These are phyloP conservation scores for Sycophila texana DNA, from an alignment of 2,888 invertebrate species.

Conservation along the genomic window DNA sequence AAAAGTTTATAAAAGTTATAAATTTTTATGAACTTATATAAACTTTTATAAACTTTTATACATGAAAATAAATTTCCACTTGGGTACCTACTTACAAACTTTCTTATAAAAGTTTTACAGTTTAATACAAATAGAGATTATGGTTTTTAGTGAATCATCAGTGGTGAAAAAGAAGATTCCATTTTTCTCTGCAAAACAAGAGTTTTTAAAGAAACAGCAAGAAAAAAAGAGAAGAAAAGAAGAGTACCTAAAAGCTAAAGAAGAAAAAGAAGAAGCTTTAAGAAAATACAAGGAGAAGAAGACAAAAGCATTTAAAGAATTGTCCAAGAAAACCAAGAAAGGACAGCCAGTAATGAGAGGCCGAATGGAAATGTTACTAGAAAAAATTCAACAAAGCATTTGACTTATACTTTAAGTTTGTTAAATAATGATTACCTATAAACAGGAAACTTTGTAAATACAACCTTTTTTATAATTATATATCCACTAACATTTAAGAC, in stretches of 20 bases:
- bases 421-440: not conserved
- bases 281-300: conserved; percentile 84
- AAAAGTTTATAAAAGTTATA: too few species aligned
- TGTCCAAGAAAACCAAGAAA: conserved; percentile 86
- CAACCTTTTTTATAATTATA: conserved; percentile 14
- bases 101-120: not conserved
- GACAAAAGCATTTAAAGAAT: conserved; percentile 82
- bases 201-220: conserved; percentile 78
- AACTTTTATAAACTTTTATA: too few species aligned
- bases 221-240: conserved; percentile 78
- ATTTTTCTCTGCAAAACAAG: conserved; percentile 78
- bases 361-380: conserved; percentile 85
- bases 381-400: conserved; percentile 80
- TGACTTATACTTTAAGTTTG: not conserved
- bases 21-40: too few species aligned
- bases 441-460: conserved; percentile 34
- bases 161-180: conserved; percentile 69
- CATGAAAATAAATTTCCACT: too few species aligned
- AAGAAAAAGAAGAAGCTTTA: conserved; percentile 81
- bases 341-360: conserved; percentile 93
- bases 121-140: not conserved
- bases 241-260: conserved; percentile 76
- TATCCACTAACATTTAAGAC: too few species aligned
- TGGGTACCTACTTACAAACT: too few species aligned
- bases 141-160: conserved; percentile 48